These are phyloP conservation scores for Myoxocephalus aenaeus DNA, from an alignment of 2,797 vertebrate genomes.

Conservation along the genomic window DNA sequence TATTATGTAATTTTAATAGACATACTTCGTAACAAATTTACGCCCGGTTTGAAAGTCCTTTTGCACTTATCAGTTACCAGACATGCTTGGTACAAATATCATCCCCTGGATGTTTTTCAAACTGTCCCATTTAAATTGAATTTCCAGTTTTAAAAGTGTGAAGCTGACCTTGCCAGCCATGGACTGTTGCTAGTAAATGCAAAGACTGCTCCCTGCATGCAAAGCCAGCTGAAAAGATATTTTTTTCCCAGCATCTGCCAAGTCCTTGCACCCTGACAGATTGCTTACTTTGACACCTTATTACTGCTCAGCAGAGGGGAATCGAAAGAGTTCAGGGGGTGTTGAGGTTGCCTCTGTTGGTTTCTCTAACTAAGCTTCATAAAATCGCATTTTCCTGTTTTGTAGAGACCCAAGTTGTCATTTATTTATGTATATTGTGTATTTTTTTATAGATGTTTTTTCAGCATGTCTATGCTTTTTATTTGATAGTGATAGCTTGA, in stretches of 20 bases:
- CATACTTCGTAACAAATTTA: neutral
- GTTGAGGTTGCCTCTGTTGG: conserved; percentile 37
- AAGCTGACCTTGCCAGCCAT: conserved; percentile 45
- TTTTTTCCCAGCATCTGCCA: conserved; percentile 52
- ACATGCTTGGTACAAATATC: conserved; percentile 20
- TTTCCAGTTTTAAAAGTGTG: conserved; percentile 51
- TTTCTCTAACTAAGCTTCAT: conserved; percentile 29
- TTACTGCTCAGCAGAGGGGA: conserved; percentile 47
- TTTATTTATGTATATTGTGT: neutral
- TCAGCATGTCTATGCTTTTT: neutral
- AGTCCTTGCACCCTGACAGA: conserved; percentile 62
- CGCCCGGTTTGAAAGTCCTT: neutral
- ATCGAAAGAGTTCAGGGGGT: conserved; percentile 50
- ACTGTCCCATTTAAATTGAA: conserved; percentile 51
- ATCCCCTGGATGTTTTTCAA: conserved; percentile 12
- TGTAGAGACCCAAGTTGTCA: conserved; percentile 2
- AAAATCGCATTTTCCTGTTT: conserved; percentile 31
- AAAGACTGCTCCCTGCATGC: conserved; percentile 37
- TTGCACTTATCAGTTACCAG: neutral
- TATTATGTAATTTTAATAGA: too few species aligned
- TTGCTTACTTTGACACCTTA: conserved; percentile 69
- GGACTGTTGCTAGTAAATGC: conserved; percentile 43
- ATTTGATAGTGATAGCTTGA: neutral
- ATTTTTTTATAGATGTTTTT: too few species aligned
- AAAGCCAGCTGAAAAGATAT: conserved; percentile 45